A percentile compares a stretch with the other conserved stretches of the same genome.
Evolutionary conservation across 2,797 vertebrate genomes (phyloP).

Genomic region (Falco rusticolus): DNA sequence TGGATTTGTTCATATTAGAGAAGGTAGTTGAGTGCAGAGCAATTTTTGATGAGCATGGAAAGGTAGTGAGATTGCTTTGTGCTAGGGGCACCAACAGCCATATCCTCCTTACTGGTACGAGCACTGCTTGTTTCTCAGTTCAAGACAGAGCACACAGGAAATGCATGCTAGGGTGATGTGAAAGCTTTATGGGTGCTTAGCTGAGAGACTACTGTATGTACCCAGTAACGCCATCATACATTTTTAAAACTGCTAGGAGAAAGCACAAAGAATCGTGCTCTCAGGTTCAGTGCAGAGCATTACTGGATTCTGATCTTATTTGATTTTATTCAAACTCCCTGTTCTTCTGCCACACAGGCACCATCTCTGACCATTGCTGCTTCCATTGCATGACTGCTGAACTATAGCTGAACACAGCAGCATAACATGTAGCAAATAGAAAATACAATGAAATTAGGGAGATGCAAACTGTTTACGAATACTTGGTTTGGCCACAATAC

Average conservation of each 20-base stretch:
- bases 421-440: not conserved
- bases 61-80: conserved; percentile 15
- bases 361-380: not conserved
- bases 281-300: not conserved
- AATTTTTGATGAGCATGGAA: not conserved
- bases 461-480: not conserved
- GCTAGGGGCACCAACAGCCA: not conserved
- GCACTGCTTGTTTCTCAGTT: rapidly evolving
- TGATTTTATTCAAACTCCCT: not conserved
- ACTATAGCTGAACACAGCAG: not conserved
- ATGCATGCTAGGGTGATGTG: not conserved
- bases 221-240: not conserved
- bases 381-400: not conserved
- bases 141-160: not conserved
- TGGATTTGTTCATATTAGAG: not conserved
- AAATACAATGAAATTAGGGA: not conserved
- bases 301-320: not conserved
- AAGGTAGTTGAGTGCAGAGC: not conserved
- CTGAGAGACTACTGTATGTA: not conserved
- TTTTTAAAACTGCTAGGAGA: not conserved
- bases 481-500: not conserved
- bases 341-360: not conserved
- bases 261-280: not conserved
- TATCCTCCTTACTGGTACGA: not conserved
- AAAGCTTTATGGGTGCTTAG: not conserved